These are phyloP conservation scores for Lottia gigantea DNA, from an alignment of 2,888 invertebrate genomes.

Conservation along the genomic window DNA sequence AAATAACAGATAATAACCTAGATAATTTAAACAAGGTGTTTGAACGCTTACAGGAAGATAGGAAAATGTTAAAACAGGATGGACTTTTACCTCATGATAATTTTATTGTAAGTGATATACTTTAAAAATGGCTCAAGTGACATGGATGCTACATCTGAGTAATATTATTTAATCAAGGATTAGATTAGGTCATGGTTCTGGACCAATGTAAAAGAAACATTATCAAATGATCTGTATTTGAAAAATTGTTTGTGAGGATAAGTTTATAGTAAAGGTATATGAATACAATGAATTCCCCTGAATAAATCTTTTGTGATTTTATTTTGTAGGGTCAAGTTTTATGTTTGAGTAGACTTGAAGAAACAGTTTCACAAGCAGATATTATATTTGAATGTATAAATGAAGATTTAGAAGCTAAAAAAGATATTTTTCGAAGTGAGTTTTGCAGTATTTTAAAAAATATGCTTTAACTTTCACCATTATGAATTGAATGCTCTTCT, in stretches of 20 bases:
- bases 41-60: slow-evolving; percentile 67
- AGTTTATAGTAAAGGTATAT: too few species aligned
- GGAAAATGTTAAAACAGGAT: slow-evolving; percentile 63
- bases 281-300: too few species aligned
- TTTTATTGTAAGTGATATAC: slow-evolving; percentile 60
- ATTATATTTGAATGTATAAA: slow-evolving; percentile 69
- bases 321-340: slow-evolving; percentile 67
- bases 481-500: too few species aligned
- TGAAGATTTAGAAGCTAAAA: slow-evolving; percentile 68
- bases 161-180: too few species aligned
- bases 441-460: too few species aligned
- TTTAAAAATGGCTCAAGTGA: background rate
- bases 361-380: slow-evolving; percentile 69
- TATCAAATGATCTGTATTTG: too few species aligned
- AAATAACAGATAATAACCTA: slow-evolving; percentile 65
- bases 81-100: slow-evolving; percentile 65
- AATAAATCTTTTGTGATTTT: too few species aligned
- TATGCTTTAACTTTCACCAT: too few species aligned
- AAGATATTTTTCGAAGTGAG: slow-evolving; percentile 68
- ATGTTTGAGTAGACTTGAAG: slow-evolving; percentile 68
- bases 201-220: too few species aligned
- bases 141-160: too few species aligned
- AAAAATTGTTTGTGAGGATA: too few species aligned
- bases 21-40: slow-evolving; percentile 63
- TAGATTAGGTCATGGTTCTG: too few species aligned